Base-by-base conservation (phyloP, 2,113 vertebrate species). In the Corythoichthys intestinalis region DNA sequence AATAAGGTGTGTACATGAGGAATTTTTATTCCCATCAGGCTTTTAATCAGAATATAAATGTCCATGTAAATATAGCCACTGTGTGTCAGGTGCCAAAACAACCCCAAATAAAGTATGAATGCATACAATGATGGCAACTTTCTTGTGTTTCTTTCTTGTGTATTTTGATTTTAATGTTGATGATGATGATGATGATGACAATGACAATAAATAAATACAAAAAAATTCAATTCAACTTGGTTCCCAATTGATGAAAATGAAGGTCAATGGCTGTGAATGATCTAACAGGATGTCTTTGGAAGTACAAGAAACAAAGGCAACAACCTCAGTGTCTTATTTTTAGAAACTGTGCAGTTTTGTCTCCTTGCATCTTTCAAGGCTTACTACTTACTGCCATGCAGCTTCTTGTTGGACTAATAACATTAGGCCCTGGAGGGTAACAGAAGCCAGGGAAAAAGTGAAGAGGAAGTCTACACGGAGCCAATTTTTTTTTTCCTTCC, bases 361-460 rank as follows among this genome's bases (percentile, higher is more conserved):
- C 5, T 61, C 7, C n/a, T n/a, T 41, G 3, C 38, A 14, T 47
- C 12, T 47, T 47, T 63, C 13, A 14, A 1, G 11, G 17, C 70
- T 67, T 67, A 48, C 66, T 59, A 67, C 73, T 79, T 59, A 67
- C 73, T 79, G 54, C 66, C 7, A 11, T 39, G 54, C 53, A 49
- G 56, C 69, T 69, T 75, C 63, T 87, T 89, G 77, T 77, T 84
- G 61, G 67, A 64, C 76, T 72, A 74, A 81, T 88, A 86, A 85
- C 49, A 65, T 39, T 47, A 62, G 77, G 70, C 76, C 76, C 79
- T 84, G 67, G 80, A 50, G 85, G 85, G 67, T 66, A 75, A 81
- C 65, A 64, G 73, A 67, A 77, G 73, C 58, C 60, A 48, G 67
- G 63, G 65, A 64, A 67, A 74, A 62, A 63, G 65, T 71, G 44